Percentiles rank a stretch among this genome's conserved stretches.
These are phyloP conservation scores for Ammospiza caudacuta DNA, from an alignment of 2,113 vertebrate genomes.

Conservation along the genomic window DNA sequence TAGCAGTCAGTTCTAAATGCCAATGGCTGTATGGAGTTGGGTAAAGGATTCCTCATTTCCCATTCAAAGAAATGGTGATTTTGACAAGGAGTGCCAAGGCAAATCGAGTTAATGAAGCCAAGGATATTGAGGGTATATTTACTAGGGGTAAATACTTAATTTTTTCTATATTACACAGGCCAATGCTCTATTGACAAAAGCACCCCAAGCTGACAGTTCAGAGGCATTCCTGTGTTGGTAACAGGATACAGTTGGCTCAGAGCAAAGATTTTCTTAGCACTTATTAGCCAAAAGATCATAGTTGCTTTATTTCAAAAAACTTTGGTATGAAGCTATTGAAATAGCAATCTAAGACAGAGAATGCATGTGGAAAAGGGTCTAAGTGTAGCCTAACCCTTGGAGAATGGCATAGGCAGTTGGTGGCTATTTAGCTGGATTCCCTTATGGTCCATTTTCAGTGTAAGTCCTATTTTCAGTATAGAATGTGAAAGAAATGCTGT, in stretches of 20 bases:
- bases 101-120: not conserved
- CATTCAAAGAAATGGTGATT: not conserved
- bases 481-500: not conserved
- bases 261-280: constrained; percentile 32
- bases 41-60: not conserved
- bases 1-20: not conserved
- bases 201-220: not conserved
- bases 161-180: not conserved
- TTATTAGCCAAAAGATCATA: not conserved
- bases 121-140: not conserved
- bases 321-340: constrained; percentile 1
- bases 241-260: not conserved
- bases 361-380: not conserved
- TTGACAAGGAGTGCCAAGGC: not conserved
- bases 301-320: constrained; percentile 38
- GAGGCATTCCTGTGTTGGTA: not conserved
- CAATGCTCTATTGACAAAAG: not conserved
- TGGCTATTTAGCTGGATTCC: not conserved
- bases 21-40: not conserved
- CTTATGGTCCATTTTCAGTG: not conserved
- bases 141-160: not conserved
- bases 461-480: not conserved
- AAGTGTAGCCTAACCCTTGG: not conserved
- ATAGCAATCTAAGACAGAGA: constrained; percentile 1
- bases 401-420: not conserved